Conservation (phyloP, 1,140 invertebrate species). For the Mamestra configurata region DNA sequence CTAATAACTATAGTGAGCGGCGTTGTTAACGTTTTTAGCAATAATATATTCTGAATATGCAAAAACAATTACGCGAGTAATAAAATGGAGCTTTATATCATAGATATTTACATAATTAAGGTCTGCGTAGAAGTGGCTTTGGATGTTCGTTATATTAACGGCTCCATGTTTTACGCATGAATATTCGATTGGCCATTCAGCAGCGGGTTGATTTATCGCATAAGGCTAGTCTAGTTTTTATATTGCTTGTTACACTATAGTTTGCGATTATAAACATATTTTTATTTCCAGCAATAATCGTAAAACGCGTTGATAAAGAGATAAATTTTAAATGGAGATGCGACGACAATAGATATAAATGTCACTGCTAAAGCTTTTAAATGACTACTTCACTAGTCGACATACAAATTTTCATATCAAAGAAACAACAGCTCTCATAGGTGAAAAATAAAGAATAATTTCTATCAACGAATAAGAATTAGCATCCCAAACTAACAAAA, state of each 20-base stretch:
- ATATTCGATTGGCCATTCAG: constrained; percentile 67
- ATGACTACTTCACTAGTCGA: neutral
- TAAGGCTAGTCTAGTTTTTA: constrained; percentile 54
- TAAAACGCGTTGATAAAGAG: constrained; percentile 8
- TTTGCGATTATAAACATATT: constrained; percentile 1
- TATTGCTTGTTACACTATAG: constrained; percentile 27
- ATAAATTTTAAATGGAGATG: neutral
- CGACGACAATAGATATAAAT: neutral
- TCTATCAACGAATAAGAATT: neutral
- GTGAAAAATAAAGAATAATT: neutral
- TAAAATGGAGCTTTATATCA: constrained; percentile 43
- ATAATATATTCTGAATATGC: constrained; percentile 36
- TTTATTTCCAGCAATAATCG: constrained; percentile 27
- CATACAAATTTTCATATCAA: too few species aligned
- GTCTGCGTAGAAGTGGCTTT: constrained; percentile 66
- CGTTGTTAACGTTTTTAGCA: constrained; percentile 31
- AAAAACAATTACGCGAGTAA: constrained; percentile 40
- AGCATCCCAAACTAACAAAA: neutral
- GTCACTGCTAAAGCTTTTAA: neutral
- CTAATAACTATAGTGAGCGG: constrained; percentile 21
- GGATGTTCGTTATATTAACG: constrained; percentile 67
- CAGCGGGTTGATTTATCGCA: constrained; percentile 57
- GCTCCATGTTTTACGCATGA: constrained; percentile 65
- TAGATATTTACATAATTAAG: constrained; percentile 71
- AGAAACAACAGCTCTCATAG: too few species aligned